These are phyloP conservation scores for Macrobrachium nipponense DNA, from an alignment of 1,140 invertebrate species.

Conservation along the genomic window DNA sequence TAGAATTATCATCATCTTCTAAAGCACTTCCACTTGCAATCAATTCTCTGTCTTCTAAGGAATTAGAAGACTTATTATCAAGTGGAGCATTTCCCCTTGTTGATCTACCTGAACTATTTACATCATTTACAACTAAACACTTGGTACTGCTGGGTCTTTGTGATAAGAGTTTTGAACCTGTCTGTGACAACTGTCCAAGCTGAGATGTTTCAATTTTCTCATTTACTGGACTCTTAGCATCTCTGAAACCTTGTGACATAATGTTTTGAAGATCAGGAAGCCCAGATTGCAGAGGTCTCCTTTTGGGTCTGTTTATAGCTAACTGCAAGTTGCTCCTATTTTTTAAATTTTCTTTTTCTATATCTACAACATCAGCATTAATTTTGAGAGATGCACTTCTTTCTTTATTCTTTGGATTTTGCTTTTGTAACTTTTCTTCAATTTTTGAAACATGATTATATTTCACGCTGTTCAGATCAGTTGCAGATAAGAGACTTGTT, in stretches of 20 bases:
- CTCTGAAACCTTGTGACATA: slow-evolving; percentile 36
- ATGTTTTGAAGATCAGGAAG: slow-evolving; percentile 44
- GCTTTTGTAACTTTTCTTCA: background rate
- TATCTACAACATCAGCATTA: slow-evolving; percentile 12
- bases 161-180: slow-evolving; percentile 2
- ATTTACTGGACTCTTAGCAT: slow-evolving; percentile 11
- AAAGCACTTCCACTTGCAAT: background rate
- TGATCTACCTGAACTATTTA: background rate
- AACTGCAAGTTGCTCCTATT: slow-evolving; percentile 14
- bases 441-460: background rate
- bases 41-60: background rate
- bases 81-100: background rate
- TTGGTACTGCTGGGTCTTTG: slow-evolving; percentile 11
- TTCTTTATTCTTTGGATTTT: slow-evolving; percentile 26
- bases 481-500: background rate
- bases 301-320: slow-evolving; percentile 28
- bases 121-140: background rate
- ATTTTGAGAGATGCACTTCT: background rate
- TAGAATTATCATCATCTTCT: background rate
- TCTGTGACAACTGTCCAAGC: background rate
- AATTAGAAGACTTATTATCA: background rate
- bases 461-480: background rate
- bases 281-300: slow-evolving; percentile 36
- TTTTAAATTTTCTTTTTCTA: slow-evolving; percentile 45
- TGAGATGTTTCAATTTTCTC: slow-evolving; percentile 8